These are phyloP conservation scores for Anisognathus igniventris DNA, from an alignment of 2,797 vertebrate genomes.

Conservation along the genomic window DNA sequence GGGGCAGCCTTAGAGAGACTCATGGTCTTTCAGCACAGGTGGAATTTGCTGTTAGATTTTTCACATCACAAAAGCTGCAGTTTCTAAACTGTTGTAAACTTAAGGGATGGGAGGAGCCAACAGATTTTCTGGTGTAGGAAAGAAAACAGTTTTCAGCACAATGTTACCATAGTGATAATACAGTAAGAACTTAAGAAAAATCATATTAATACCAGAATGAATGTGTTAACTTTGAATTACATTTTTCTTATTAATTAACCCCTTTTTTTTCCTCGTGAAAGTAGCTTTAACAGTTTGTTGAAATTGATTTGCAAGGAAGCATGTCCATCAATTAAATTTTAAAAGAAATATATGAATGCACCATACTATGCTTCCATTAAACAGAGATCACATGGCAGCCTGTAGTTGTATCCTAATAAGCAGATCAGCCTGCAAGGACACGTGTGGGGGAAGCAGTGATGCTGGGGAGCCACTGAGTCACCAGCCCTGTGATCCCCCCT, in stretches of 20 bases:
- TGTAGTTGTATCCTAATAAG: not conserved
- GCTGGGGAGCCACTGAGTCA: not conserved
- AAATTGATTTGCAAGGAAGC: not conserved
- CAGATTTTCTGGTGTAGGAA: not conserved
- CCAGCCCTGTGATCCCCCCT: not conserved
- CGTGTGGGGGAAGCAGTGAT: not conserved
- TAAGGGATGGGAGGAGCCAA: not conserved
- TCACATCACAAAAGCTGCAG: not conserved
- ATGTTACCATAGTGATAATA: not conserved
- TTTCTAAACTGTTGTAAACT: not conserved
- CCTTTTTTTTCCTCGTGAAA: fast-evolving
- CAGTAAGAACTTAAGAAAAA: not conserved
- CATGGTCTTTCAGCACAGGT: not conserved
- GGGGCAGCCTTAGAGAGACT: not conserved
- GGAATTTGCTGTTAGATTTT: not conserved
- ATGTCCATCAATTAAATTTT: not conserved
- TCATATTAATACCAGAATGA: not conserved
- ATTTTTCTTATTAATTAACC: not conserved
- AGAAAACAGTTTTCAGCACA: not conserved
- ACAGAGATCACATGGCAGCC: not conserved
- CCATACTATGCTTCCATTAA: not conserved
- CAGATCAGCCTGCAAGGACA: not conserved
- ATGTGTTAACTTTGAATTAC: not conserved
- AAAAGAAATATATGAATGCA: not conserved
- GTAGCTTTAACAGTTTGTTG: not conserved